These are phyloP conservation scores for Ceratina japonica DNA, from an alignment of 1,140 invertebrate species.

Conservation along the genomic window DNA sequence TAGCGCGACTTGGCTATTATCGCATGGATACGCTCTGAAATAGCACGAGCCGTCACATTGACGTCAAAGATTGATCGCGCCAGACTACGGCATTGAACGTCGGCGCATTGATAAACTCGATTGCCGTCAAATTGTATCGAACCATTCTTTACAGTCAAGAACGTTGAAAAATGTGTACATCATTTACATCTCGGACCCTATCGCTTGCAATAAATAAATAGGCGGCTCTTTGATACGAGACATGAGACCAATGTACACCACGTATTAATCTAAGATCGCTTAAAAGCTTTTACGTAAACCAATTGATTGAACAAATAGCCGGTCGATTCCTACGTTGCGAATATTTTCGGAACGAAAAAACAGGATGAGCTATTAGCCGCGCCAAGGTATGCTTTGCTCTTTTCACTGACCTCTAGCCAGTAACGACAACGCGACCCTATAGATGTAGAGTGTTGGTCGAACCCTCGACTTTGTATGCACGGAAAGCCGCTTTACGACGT, in stretches of 20 bases:
- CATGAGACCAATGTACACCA: neutral
- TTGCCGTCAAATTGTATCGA: neutral
- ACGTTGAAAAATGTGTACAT: neutral
- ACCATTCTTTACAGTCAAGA: neutral
- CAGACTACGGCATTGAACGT: constrained; percentile 30
- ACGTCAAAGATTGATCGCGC: constrained; percentile 57
- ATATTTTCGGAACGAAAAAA: neutral
- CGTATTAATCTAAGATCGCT: neutral
- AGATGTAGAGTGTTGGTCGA: constrained; percentile 64
- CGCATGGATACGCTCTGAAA: constrained; percentile 48
- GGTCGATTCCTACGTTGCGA: constrained; percentile 7
- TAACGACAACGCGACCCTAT: constrained; percentile 50
- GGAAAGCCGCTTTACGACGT: constrained; percentile 57
- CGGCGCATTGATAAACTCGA: constrained; percentile 21
- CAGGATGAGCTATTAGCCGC: constrained; percentile 51
- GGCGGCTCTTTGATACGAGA: neutral
- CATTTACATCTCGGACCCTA: neutral
- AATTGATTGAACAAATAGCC: constrained; percentile 14
- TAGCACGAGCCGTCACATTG: constrained; percentile 37
- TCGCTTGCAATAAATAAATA: no score
- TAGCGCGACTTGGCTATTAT: constrained; percentile 59
- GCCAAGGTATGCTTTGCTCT: constrained; percentile 59
- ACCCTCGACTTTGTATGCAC: constrained; percentile 71
- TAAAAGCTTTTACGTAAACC: neutral
- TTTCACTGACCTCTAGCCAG: constrained; percentile 42